Percentiles rank a stretch among this genome's conserved stretches.
Conservation (phyloP, 2,888 invertebrate species). For the Esperia sulphurella region DNA sequence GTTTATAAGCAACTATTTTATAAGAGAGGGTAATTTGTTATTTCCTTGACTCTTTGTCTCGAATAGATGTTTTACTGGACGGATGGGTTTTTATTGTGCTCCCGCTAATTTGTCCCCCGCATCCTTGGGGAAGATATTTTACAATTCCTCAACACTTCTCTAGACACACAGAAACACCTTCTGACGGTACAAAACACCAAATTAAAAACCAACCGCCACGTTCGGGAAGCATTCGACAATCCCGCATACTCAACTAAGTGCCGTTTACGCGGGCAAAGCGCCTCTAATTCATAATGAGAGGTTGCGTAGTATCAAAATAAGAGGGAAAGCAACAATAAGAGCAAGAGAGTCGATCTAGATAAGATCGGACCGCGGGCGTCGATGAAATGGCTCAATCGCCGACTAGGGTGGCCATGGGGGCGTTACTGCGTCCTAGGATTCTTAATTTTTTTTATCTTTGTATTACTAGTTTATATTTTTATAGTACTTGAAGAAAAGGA, state of each 20-base stretch:
- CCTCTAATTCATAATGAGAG: conserved; percentile 66
- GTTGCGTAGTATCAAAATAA: conserved; percentile 50
- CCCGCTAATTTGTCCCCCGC: too few species aligned
- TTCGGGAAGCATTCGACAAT: conserved; percentile 16
- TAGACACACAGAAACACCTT: too few species aligned
- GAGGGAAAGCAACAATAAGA: conserved; percentile 37
- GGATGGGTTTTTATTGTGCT: too few species aligned
- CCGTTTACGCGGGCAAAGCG: conserved; percentile 40
- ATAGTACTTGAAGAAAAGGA: too few species aligned
- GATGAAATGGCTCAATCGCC: conserved; percentile 67
- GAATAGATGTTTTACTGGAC: too few species aligned
- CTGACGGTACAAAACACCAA: background rate
- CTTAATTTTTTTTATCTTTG: too few species aligned
- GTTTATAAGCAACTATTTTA: too few species aligned
- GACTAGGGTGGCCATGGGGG: conserved; percentile 22
- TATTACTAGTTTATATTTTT: too few species aligned
- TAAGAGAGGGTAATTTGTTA: too few species aligned
- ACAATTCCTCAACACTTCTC: too few species aligned
- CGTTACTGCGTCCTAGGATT: background rate
- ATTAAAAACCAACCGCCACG: background rate
- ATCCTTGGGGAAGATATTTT: too few species aligned
- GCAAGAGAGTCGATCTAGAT: conserved; percentile 37
- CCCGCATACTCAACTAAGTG: conserved; percentile 23
- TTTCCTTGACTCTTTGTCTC: too few species aligned
- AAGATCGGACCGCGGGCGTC: conserved; percentile 49